Evolutionary conservation across 2,888 invertebrate species (phyloP), one percentile per base, ranked within the genome.

Genomic region (Dolomedes plantarius): DNA sequence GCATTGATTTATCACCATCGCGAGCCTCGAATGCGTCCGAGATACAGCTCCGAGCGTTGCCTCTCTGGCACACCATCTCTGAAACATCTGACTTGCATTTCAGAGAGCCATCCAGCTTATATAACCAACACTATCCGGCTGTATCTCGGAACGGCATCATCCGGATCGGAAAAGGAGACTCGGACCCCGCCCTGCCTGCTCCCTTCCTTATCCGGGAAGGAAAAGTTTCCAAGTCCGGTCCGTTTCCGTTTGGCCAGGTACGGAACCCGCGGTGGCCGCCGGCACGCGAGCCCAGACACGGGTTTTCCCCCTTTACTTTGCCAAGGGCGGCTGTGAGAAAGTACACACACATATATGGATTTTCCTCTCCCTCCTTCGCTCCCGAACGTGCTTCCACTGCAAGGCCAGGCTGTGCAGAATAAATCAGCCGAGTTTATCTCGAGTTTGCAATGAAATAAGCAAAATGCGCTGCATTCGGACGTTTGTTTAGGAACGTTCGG

Each of bases 161-260:
- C 76, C 76, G 75, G 76, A 76, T 76, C 82, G 82, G 82, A 83
- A 83, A 83, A 83, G 82, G 76, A 72, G 67, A 39, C 56, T 13
- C 28, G 71, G 69, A 74, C 82, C 77, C 83, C 83, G 76, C 82
- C 82, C 71, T 83, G 76, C 77, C 74, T 68, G 72, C 83, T 77
- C 50, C 77, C 77, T 69, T 29, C 31, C 46, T 65, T 73, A 73
- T 76, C 76, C 82, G 83, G 76, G 81, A 81, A 73, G 81, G 74
- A 74, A 75, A 69, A 73, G 83, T 77, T 56, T 69, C 71, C 76
- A 65, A 64, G 82, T 83, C 81, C 81, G 81, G 81, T 75, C 64
- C 74, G 74, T 76, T 83, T 78, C 85, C 85, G 32, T 39, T 68
- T 68, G 65, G 56, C 56, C 56, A 56, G 56, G 56, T 56, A 56